phyloP scores from a whole-genome alignment of 2,113 vertebrate genomes.

The Balaenoptera acutorostrata region DNA sequence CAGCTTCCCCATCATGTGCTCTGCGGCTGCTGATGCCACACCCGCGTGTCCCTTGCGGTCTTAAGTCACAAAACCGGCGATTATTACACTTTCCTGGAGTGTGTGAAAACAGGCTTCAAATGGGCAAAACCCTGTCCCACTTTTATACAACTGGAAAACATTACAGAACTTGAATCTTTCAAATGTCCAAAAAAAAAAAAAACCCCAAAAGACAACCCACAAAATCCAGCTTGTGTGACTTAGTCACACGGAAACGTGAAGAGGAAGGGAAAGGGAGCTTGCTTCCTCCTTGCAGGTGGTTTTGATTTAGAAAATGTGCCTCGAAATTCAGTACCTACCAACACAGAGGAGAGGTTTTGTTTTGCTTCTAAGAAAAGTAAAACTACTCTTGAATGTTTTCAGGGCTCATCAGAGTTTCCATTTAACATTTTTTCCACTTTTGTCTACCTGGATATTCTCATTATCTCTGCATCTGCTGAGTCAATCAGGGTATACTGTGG shows the following conservation, averaged over 20 bases:
- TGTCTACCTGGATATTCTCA: neutral
- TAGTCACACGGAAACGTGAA: neutral
- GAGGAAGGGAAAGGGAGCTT: neutral
- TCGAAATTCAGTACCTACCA: neutral
- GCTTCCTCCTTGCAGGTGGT: neutral
- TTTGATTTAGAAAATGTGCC: slow-evolving; percentile 24
- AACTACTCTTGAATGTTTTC: neutral
- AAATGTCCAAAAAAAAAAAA: neutral
- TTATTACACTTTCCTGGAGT: neutral
- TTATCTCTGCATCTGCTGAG: neutral
- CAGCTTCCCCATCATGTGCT: accelerated
- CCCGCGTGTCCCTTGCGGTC: neutral
- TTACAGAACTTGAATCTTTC: slow-evolving; percentile 23
- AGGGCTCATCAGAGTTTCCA: neutral
- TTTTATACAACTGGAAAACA: slow-evolving; percentile 40
- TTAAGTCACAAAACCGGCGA: neutral
- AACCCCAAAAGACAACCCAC: neutral
- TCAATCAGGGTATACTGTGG: neutral
- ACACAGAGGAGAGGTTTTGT: neutral
- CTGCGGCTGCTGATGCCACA: neutral
- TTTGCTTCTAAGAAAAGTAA: slow-evolving; percentile 4
- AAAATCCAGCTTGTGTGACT: neutral
- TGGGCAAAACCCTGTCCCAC: neutral
- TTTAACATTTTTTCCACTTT: neutral
- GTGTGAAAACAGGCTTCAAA: neutral